phyloP scores from a whole-genome alignment of 37 sponge, comb jelly and placozoan genomes.

The Haliclona indistincta region DNA sequence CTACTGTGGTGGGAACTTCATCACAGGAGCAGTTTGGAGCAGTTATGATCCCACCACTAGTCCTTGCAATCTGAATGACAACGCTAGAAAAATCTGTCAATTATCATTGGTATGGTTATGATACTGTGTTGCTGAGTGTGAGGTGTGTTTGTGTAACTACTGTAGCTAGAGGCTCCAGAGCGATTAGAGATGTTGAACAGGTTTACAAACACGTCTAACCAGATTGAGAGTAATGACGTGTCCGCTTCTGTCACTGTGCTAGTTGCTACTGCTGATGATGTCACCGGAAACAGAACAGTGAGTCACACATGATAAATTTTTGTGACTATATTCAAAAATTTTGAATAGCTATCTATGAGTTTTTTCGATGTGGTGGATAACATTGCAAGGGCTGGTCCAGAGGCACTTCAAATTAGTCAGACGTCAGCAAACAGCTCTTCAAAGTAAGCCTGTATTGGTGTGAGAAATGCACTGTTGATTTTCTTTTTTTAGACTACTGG shows the following conservation, averaged over 20 bases:
- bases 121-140: too few species aligned
- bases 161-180: too few species aligned
- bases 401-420: slow-evolving; percentile 22
- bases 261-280: too few species aligned
- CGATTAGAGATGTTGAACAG: too few species aligned
- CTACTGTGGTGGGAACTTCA: slow-evolving; percentile 48
- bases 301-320: too few species aligned
- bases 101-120: slow-evolving; percentile 35
- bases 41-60: neutral
- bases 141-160: too few species aligned
- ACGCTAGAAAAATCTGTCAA: slow-evolving; percentile 17
- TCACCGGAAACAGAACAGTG: too few species aligned
- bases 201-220: too few species aligned
- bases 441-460: slow-evolving; percentile 8
- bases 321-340: too few species aligned
- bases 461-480: neutral
- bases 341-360: slow-evolving; percentile 17
- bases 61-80: slow-evolving; percentile 31
- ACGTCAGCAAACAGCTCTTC: slow-evolving; percentile 11
- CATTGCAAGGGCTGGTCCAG: slow-evolving; percentile 15
- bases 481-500: slow-evolving; percentile 10
- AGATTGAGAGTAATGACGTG: too few species aligned
- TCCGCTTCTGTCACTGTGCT: too few species aligned
- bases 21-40: slow-evolving; percentile 43
- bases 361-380: slow-evolving; percentile 34